Evolutionary conservation across 2,113 vertebrate genomes (phyloP), one percentile per base, ranked within the genome.

Genomic region (Eclectus roratus): DNA sequence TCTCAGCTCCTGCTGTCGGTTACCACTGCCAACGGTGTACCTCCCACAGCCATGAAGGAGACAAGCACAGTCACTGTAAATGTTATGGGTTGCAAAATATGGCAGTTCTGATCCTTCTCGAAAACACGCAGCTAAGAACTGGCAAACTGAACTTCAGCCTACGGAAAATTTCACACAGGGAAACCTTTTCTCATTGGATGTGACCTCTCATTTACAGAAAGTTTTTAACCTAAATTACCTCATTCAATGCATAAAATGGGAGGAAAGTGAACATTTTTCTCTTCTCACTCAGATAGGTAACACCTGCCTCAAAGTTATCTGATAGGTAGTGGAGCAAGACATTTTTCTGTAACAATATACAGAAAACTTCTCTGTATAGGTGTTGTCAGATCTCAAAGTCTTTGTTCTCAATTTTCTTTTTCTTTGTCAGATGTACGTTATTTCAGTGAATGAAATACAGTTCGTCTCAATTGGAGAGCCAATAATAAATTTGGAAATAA

Each of bases 61-160:
- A 53, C 69, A 65, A 80, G 76, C 7, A 17, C 50, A 76, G 76
- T 33, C 65, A 20, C 84, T 43, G 85, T 74, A 94, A 96, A 94
- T 94, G 96, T 94, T 88, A 95, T 41, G 85, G 93, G 87, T 82
- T 94, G 89, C 84, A 77, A 68, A 85, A 81, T 71, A 82, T 50
- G 74, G 74, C 88, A 92, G 49, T 25, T 89, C 90, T 89, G 63
- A 70, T 80, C 84, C 80, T 49, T 29, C 91, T 68, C 66, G 70
- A 63, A 93, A 94, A 89, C 80, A 93, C 1, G 11, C 92, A 94
- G 84, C 91, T 91, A 89, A 78, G 79, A 95, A 65, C 86, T 61
- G 90, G 90, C 94, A 94, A 93, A 79, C 21, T 82, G 70, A 80
- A 74, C 83, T 47, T 46, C 88, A 93, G 80, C 93, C 92, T 58